phyloP scores from a whole-genome alignment of 2,113 vertebrate genomes.

The Aviceda subcristata region DNA sequence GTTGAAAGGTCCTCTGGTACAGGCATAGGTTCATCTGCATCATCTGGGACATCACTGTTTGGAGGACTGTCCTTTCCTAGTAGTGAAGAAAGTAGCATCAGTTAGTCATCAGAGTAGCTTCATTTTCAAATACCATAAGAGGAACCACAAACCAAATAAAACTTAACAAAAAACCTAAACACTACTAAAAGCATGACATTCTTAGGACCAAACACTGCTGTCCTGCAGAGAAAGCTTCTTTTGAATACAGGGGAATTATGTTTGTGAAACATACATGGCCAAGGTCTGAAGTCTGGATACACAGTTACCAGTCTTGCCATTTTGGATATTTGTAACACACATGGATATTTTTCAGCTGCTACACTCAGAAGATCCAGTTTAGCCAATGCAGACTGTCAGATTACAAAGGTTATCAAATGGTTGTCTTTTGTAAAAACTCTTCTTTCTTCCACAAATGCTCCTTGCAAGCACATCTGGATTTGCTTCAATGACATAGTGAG shows the following conservation, averaged over 20 bases:
- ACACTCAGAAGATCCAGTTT: neutral
- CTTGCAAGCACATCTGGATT: neutral
- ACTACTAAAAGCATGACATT: neutral
- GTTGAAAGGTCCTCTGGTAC: conserved; percentile 97
- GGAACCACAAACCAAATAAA: neutral
- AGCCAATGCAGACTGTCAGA: neutral
- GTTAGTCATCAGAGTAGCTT: neutral
- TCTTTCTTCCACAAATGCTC: neutral
- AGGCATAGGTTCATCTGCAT: conserved; percentile 95
- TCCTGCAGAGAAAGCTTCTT: neutral
- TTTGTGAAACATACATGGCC: neutral
- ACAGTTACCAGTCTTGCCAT: neutral
- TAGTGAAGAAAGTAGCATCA: conserved; percentile 20
- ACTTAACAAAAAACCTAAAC: neutral
- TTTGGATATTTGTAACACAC: neutral
- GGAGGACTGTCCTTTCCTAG: conserved; percentile 89
- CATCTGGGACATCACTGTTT: conserved; percentile 85
- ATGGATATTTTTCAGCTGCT: neutral
- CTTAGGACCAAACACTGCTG: neutral
- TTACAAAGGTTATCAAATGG: neutral
- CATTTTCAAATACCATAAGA: neutral
- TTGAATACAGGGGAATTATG: neutral
- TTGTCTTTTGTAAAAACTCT: neutral
- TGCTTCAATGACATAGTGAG: neutral
- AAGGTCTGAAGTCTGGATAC: neutral